Evolutionary conservation across 2,113 vertebrate genomes (phyloP).

Genomic region (Epinephelus lanceolatus): DNA sequence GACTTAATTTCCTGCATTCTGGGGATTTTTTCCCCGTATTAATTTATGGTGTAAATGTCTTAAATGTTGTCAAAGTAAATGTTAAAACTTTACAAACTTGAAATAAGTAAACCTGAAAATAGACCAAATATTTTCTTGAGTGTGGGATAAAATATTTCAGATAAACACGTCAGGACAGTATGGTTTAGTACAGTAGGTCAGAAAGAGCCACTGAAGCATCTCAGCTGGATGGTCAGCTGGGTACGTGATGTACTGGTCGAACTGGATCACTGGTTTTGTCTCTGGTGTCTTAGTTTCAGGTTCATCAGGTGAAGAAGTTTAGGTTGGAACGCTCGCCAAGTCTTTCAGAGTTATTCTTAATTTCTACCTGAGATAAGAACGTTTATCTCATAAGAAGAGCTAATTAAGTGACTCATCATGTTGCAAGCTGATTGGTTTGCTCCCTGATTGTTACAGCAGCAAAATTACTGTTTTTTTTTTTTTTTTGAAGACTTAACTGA

Average conservation of each 20-base stretch:
- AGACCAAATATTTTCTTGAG: too few relatives aligned
- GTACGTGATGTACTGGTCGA: conserved; percentile 31
- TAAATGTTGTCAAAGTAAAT: too few relatives aligned
- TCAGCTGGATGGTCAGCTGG: conserved; percentile 45
- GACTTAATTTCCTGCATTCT: too few relatives aligned
- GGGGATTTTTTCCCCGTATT: too few relatives aligned
- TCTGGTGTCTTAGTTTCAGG: conserved; percentile 16
- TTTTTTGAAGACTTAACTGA: conserved; percentile 1
- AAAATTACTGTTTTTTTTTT: not conserved
- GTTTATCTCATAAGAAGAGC: not conserved
- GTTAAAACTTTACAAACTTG: too few relatives aligned
- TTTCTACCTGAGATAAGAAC: not conserved
- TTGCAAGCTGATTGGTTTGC: conserved; percentile 4
- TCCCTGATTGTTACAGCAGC: not conserved
- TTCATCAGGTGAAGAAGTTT: not conserved
- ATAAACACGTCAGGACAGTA: conserved; percentile 14
- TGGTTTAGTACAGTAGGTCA: not conserved
- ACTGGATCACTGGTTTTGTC: conserved; percentile 27
- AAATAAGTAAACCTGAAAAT: too few relatives aligned
- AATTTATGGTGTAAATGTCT: too few relatives aligned
- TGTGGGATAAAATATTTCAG: not conserved
- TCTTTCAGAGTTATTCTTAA: not conserved
- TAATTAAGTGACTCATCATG: not conserved
- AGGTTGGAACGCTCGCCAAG: not conserved
- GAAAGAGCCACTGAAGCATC: conserved; percentile 9